Evolutionary conservation across 2,113 vertebrate species (phyloP).

Genomic region (Alethe castanea): DNA sequence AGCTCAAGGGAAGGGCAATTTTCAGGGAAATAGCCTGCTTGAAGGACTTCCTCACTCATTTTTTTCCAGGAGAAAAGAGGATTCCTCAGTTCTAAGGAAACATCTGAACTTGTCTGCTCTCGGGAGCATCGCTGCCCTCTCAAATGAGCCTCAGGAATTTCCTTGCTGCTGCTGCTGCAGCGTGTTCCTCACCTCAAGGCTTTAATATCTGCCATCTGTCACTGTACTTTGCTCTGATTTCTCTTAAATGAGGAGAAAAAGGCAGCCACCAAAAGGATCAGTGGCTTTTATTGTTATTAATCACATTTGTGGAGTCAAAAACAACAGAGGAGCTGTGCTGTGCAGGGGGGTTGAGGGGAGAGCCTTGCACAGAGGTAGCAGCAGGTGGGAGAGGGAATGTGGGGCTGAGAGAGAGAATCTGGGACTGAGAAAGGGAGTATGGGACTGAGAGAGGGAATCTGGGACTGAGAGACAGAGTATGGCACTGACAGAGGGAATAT

Average conservation of each 20-base stretch:
- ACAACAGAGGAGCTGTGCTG: rapidly evolving
- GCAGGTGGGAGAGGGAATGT: background rate
- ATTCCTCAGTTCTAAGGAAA: background rate
- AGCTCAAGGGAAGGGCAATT: background rate
- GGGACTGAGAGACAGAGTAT: rapidly evolving
- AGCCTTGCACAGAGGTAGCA: background rate
- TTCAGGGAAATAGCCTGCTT: background rate
- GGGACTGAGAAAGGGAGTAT: rapidly evolving
- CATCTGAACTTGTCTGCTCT: background rate
- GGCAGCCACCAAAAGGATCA: background rate
- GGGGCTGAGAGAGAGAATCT: rapidly evolving
- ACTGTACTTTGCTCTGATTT: background rate
- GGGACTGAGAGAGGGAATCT: rapidly evolving
- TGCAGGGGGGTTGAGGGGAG: background rate
- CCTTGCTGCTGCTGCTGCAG: background rate
- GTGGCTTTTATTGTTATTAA: background rate
- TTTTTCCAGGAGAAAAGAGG: background rate
- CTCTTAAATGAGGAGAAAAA: background rate
- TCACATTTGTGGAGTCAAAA: background rate
- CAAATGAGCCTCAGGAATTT: background rate
- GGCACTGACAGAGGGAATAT: rapidly evolving
- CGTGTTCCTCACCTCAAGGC: background rate
- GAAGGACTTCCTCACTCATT: background rate
- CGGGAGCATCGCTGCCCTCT: rapidly evolving
- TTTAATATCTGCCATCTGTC: background rate